A percentile compares a stretch with the other conserved stretches of the same genome.
phyloP scores from a whole-genome alignment of 1,140 invertebrate genomes.

The Aphaenogaster ashmeadi region DNA sequence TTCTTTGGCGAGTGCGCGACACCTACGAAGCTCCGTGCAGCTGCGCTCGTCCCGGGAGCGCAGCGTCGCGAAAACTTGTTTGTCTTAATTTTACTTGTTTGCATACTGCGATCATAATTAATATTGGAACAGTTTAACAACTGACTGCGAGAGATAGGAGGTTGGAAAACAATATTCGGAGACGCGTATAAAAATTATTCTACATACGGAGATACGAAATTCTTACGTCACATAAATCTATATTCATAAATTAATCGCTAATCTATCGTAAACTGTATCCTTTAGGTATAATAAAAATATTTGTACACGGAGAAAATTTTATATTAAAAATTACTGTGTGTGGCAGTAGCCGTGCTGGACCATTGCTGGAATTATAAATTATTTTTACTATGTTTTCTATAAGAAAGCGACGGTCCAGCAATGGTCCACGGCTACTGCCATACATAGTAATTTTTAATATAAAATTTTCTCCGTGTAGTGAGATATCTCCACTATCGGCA shows the following conservation, averaged over 20 bases:
- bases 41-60: neutral
- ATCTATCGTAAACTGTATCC: neutral
- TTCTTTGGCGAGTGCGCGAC: neutral
- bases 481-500: neutral
- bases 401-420: too few relatives aligned
- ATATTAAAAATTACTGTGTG: too few relatives aligned
- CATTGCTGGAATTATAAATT: too few relatives aligned
- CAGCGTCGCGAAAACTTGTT: neutral
- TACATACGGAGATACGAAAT: neutral
- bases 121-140: neutral
- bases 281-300: neutral
- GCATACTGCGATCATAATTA: neutral
- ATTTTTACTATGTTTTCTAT: too few relatives aligned
- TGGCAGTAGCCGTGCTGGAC: too few relatives aligned
- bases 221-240: neutral
- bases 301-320: too few relatives aligned
- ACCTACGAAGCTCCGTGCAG: neutral
- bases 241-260: neutral
- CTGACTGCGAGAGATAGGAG: neutral
- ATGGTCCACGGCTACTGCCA: too few relatives aligned
- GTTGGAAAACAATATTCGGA: neutral
- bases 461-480: neutral
- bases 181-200: neutral
- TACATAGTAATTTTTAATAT: too few relatives aligned
- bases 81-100: conserved; percentile 6